These are phyloP conservation scores for Eupithecia inturbata DNA, from an alignment of 2,888 invertebrate species.

Conservation along the genomic window DNA sequence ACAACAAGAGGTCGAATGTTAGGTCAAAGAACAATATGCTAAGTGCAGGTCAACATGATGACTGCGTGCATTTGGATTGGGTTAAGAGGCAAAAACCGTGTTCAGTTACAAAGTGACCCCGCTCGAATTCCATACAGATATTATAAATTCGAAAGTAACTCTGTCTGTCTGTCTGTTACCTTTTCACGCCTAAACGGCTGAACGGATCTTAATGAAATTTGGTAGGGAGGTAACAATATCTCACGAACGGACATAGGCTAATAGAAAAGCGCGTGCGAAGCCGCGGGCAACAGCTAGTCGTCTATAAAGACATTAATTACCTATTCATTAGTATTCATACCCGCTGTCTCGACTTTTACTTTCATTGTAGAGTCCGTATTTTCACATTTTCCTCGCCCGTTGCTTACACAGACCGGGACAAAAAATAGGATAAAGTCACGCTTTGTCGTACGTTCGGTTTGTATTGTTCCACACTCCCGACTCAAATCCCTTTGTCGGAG, in stretches of 20 bases:
- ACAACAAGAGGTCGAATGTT: not conserved
- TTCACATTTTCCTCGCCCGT: not conserved
- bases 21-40: not conserved
- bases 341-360: not conserved
- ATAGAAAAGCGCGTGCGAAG: no score
- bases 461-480: conserved; percentile 35
- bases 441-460: conserved; percentile 22
- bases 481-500: conserved; percentile 40
- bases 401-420: not conserved
- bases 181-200: no score
- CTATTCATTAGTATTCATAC: not conserved
- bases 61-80: not conserved
- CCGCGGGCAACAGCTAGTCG: no score
- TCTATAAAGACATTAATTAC: not conserved
- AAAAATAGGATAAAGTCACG: conserved; percentile 37
- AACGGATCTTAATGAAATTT: no score
- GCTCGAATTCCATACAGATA: no score
- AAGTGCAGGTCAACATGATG: not conserved
- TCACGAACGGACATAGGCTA: no score
- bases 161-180: no score
- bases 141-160: no score
- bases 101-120: not conserved
- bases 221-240: no score
- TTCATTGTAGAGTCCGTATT: not conserved
- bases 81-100: not conserved